These are phyloP conservation scores for Megaleporinus macrocephalus DNA, from an alignment of 2,113 vertebrate species.

Conservation along the genomic window DNA sequence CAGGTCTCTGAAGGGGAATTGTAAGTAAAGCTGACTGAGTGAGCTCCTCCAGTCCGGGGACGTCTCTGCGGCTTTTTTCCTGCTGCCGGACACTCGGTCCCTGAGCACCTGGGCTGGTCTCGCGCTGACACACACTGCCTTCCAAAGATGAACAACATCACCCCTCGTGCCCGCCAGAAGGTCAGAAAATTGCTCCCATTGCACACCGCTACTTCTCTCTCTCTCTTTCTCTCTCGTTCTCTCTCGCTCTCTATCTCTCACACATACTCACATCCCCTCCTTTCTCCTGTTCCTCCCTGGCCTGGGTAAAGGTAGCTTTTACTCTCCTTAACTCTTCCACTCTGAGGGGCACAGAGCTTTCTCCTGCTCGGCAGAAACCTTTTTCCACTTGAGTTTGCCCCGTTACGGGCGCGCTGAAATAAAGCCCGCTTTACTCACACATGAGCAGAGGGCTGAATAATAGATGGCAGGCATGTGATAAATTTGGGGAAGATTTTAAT, in stretches of 20 bases:
- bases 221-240: slow-evolving; percentile 66
- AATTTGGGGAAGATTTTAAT: slow-evolving; percentile 76
- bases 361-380: slow-evolving; percentile 66
- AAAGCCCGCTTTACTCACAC: slow-evolving; percentile 74
- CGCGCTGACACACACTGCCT: slow-evolving; percentile 89
- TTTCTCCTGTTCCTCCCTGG: slow-evolving; percentile 69
- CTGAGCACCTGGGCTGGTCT: slow-evolving; percentile 81
- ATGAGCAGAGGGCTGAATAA: slow-evolving; percentile 73
- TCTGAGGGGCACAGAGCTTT: slow-evolving; percentile 73
- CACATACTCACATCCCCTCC: slow-evolving; percentile 59
- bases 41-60: slow-evolving; percentile 88
- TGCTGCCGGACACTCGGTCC: slow-evolving; percentile 87
- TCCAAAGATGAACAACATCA: slow-evolving; percentile 94
- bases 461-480: slow-evolving; percentile 70
- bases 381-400: slow-evolving; percentile 80
- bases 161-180: slow-evolving; percentile 90
- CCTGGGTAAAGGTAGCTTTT: slow-evolving; percentile 86
- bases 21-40: slow-evolving; percentile 92
- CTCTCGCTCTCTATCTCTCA: slow-evolving; percentile 58
- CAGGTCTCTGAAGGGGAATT: slow-evolving; percentile 90
- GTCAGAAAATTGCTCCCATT: slow-evolving; percentile 96
- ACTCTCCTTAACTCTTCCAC: slow-evolving; percentile 88
- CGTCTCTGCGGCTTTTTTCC: slow-evolving; percentile 81
- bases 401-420: slow-evolving; percentile 71
- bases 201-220: slow-evolving; percentile 75